These are phyloP conservation scores for Hirundichthys speculiger DNA, from an alignment of 2,113 vertebrate genomes.

Conservation along the genomic window DNA sequence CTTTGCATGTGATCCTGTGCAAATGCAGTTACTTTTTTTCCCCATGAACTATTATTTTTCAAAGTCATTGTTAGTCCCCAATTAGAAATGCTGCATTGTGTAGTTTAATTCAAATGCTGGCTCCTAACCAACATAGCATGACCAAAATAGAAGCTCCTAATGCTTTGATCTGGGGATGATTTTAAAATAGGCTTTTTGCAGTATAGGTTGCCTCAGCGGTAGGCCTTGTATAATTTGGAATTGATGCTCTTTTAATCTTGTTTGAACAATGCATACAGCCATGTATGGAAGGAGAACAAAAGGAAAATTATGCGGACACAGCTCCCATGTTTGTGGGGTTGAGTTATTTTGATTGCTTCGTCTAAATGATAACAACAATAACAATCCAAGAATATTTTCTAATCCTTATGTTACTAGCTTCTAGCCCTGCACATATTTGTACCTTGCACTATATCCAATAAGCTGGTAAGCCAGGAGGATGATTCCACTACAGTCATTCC, in stretches of 20 bases:
- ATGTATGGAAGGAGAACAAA: conserved; percentile 4
- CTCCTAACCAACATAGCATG: conserved; percentile 45
- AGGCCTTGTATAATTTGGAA: conserved; percentile 26
- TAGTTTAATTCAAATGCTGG: conserved; percentile 48
- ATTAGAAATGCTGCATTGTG: conserved; percentile 31
- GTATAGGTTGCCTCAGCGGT: conserved; percentile 31
- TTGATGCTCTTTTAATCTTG: conserved; percentile 20
- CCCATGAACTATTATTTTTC: conserved; percentile 52
- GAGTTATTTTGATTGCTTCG: background rate
- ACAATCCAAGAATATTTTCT: background rate
- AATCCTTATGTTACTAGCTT: too few relatives aligned
- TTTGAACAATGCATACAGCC: conserved; percentile 10
- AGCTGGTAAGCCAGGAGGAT: background rate
- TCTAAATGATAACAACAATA: background rate
- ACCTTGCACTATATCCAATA: background rate
- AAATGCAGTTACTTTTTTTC: conserved; percentile 16
- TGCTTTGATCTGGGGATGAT: conserved; percentile 48
- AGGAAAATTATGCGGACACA: background rate
- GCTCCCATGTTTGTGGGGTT: background rate
- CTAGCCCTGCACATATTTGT: background rate
- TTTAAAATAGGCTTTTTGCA: conserved; percentile 27
- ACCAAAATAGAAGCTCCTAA: conserved; percentile 31
- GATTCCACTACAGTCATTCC: background rate
- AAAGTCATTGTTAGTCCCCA: conserved; percentile 58
- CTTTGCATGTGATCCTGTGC: conserved; percentile 49